Evolutionary conservation across 2,888 invertebrate species (phyloP), one percentile per base, ranked within the genome.

Genomic region (Caenorhabditis japonica): DNA sequence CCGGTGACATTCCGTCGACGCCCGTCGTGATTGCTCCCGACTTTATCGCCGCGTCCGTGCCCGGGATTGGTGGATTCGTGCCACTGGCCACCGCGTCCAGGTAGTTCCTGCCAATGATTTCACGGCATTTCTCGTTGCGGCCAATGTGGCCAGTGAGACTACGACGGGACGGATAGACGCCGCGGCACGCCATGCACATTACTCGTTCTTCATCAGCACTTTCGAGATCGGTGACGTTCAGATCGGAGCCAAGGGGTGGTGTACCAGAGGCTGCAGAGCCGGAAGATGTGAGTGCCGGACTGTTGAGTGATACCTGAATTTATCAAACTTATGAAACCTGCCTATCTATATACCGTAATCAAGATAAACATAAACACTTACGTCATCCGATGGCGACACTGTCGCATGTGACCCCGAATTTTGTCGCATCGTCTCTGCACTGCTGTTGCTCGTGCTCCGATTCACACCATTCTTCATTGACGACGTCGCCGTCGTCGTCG

Each of bases 61-160:
- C 76, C 3, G 74, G 74, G 15, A 75, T 53, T 17, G 71, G 75
- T 19, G 80, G 77, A 59, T 73, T 77, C 8, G 60, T 66, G 13
- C 79, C 80, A 8, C 61, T 51, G 8, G 79, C 76, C 23, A 82
- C 30, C 21, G 79, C 76, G 47, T 85, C 84, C 52, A 84, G 56
- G 66, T 84, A 84, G 60, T 79, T 79, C 38, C 84, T 73, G 23
- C 84, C 83, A 30, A 80, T 77, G 25, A 80, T 76, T 39, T 80
- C 84, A 7, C 84, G 75, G 49, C 85, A 85, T 52, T 82, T 81
- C 68, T 85, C 84, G 59, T 81, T 84, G 27, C 84, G 69, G n/a
- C 85, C 85, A 47, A 85, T 82, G 52, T 85, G 85, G 12, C 84
- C 85, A 17, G 85, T 84, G 5, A 85, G 77, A 15, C 80, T 81